Percentiles rank a stretch among this genome's conserved stretches.
These are phyloP conservation scores for Ariopsis seemanni DNA, from an alignment of 2,113 vertebrate species.

Conservation along the genomic window DNA sequence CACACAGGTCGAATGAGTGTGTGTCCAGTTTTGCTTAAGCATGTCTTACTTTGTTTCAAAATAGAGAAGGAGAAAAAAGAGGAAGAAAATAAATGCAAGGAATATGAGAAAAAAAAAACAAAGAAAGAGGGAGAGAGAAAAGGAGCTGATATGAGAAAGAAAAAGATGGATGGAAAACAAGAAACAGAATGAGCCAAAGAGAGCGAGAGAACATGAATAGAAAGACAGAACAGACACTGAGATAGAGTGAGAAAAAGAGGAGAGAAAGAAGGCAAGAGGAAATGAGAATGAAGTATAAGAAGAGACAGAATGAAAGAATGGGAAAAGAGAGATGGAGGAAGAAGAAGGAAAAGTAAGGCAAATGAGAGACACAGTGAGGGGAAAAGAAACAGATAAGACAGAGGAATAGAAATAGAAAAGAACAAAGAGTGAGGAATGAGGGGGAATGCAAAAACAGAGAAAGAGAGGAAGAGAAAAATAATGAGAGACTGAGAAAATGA, in stretches of 20 bases:
- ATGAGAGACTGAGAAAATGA: too few species aligned
- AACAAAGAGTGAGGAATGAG: not conserved
- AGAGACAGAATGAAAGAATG: not conserved
- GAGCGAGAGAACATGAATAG: not conserved
- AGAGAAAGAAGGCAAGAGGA: not conserved
- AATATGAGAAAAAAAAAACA: not conserved
- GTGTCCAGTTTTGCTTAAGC: not conserved
- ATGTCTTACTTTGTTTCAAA: not conserved
- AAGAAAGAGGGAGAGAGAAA: not conserved
- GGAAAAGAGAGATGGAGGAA: not conserved
- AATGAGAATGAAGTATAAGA: not conserved
- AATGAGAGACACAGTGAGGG: not conserved
- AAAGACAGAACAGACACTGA: not conserved
- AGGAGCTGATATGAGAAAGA: not conserved
- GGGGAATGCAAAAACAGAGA: not conserved
- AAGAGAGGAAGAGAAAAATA: not conserved
- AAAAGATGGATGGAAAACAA: not conserved
- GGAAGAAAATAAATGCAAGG: not conserved
- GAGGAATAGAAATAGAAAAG: not conserved
- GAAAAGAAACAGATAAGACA: not conserved
- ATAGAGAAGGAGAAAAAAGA: not conserved
- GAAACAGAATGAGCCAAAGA: constrained; percentile 13
- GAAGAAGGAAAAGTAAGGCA: not conserved
- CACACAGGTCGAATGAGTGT: not conserved
- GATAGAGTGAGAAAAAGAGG: not conserved